Evolutionary conservation across 2,113 vertebrate species (phyloP).

Genomic region (Odontesthes bonariensis): DNA sequence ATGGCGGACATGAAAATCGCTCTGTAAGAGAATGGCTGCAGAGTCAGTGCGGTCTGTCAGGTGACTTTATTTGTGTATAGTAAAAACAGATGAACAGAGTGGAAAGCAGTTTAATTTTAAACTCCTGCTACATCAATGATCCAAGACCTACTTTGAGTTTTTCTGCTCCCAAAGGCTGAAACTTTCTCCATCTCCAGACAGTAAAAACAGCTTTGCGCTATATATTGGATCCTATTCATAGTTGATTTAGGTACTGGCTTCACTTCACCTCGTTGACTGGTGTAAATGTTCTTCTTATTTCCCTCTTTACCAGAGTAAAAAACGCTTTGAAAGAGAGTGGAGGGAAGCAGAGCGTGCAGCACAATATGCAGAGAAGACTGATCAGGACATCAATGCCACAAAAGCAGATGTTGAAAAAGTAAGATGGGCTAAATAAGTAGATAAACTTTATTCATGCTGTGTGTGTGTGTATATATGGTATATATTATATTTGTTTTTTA

Average conservation of each 20-base stretch:
- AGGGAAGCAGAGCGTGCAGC: conserved; percentile 89
- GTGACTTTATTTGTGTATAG: conserved; percentile 44
- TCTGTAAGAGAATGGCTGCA: conserved; percentile 1
- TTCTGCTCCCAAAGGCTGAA: neutral
- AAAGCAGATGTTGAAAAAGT: conserved; percentile 95
- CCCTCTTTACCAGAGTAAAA: conserved; percentile 85
- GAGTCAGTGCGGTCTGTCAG: conserved; percentile 17
- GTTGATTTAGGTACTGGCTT: conserved; percentile 16
- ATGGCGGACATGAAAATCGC: neutral
- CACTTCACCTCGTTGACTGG: neutral
- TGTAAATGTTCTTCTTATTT: conserved; percentile 27
- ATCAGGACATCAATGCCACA: conserved; percentile 92
- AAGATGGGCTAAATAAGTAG: neutral
- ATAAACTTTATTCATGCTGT: neutral
- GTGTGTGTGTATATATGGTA: neutral
- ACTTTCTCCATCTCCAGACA: neutral
- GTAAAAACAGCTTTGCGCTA: conserved; percentile 18
- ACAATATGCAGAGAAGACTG: conserved; percentile 86
- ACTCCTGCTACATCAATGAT: conserved; percentile 4
- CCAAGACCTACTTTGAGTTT: conserved; percentile 1
- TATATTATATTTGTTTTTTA: conserved; percentile 17
- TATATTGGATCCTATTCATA: conserved; percentile 29
- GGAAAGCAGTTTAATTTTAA: conserved; percentile 26
- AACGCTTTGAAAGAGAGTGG: conserved; percentile 92
- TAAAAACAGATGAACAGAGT: conserved; percentile 43